A percentile compares a stretch with the other conserved stretches of the same genome.
phyloP scores from a whole-genome alignment of 2,797 vertebrate genomes.

The Pangasius sanitwongsei region DNA sequence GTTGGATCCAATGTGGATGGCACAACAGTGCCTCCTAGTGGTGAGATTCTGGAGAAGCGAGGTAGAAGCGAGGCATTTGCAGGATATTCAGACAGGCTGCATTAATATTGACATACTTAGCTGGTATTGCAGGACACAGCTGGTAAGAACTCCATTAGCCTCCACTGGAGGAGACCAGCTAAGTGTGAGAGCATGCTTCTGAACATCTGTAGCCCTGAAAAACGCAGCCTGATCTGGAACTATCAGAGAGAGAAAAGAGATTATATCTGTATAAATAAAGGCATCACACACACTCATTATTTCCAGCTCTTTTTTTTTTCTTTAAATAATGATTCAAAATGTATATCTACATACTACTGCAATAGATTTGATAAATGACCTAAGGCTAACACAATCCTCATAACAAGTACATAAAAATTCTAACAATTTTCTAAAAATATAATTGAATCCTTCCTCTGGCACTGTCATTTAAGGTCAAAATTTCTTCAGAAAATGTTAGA shows the following conservation, averaged over 20 bases:
- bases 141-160: constrained; percentile 86
- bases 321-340: neutral
- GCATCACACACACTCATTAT: neutral
- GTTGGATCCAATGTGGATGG: neutral
- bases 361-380: neutral
- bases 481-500: neutral
- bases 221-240: constrained; percentile 87
- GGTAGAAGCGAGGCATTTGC: neutral
- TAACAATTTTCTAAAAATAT: neutral
- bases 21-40: constrained; percentile 55
- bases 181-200: constrained; percentile 82
- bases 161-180: constrained; percentile 86
- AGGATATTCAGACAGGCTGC: neutral
- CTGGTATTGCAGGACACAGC: constrained; percentile 90
- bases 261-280: neutral
- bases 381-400: neutral
- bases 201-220: constrained; percentile 84
- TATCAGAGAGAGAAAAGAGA: constrained; percentile 67
- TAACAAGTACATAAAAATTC: neutral
- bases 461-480: neutral
- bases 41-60: constrained; percentile 35
- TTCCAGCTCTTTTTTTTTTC: neutral
- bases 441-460: neutral
- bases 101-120: constrained; percentile 82
- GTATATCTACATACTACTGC: neutral